Conservation (phyloP, 2,797 vertebrate genomes). For the Apogon hyalosoma region DNA sequence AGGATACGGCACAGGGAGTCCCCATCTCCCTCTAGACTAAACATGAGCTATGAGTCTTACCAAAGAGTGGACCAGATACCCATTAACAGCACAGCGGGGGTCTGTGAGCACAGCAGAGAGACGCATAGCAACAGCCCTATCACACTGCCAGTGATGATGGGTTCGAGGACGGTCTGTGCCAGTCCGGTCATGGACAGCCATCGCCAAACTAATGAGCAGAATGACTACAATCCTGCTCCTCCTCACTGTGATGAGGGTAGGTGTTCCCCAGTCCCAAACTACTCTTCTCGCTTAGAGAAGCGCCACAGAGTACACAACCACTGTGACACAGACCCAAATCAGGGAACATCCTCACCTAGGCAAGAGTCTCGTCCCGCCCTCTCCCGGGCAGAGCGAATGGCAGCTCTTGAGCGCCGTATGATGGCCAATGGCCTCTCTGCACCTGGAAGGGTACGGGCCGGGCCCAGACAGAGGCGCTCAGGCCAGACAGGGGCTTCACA, state of each 20-base stretch:
- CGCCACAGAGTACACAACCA: conserved; percentile 75
- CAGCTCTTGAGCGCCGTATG: conserved; percentile 83
- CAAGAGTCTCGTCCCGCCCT: conserved; percentile 69
- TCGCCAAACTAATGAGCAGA: conserved; percentile 85
- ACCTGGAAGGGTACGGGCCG: conserved; percentile 66
- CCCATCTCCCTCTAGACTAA: conserved; percentile 71
- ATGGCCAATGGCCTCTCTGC: conserved; percentile 86
- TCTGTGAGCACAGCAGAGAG: conserved; percentile 76
- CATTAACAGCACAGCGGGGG: conserved; percentile 80
- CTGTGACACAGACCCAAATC: conserved; percentile 85
- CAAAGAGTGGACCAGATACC: conserved; percentile 73
- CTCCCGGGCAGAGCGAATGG: conserved; percentile 75
- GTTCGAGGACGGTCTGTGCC: conserved; percentile 82
- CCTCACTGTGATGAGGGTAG: conserved; percentile 43
- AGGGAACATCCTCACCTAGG: conserved; percentile 66
- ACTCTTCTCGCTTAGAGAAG: conserved; percentile 75
- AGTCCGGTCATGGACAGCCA: conserved; percentile 80
- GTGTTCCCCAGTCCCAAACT: conserved; percentile 78
- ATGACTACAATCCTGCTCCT: conserved; percentile 78
- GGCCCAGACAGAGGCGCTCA: conserved; percentile 44
- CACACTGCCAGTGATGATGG: conserved; percentile 74
- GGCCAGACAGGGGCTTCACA: conserved; percentile 59
- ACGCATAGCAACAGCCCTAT: conserved; percentile 76
- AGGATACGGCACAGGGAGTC: conserved; percentile 82
- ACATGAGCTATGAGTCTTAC: conserved; percentile 69